Percentiles rank a stretch among this genome's conserved stretches.
Conservation (phyloP, 2,797 vertebrate genomes). For the Stomatorhinus walkeri region DNA sequence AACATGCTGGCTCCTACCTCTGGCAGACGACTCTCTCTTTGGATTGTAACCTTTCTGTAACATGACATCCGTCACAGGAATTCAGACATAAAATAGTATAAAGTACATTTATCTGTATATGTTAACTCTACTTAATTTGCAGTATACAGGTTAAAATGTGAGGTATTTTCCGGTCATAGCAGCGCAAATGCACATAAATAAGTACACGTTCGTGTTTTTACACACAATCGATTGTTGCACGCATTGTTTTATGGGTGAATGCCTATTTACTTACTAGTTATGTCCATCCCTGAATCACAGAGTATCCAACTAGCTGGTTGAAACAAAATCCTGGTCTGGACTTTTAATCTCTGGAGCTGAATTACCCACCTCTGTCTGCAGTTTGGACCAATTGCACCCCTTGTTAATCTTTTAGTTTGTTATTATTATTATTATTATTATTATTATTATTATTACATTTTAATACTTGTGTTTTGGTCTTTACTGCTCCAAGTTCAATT, state of each 20-base stretch:
- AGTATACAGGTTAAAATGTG: too few relatives aligned
- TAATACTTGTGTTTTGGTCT: not conserved
- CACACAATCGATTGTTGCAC: not conserved
- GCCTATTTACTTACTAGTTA: not conserved
- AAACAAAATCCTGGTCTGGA: not conserved
- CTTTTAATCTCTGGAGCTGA: not conserved
- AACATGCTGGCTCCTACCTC: not conserved
- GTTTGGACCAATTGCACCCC: not conserved
- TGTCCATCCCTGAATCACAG: not conserved
- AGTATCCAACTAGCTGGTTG: not conserved
- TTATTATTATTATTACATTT: not conserved
- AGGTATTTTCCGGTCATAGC: conserved; percentile 28
- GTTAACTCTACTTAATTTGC: not conserved
- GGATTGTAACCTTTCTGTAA: not conserved
- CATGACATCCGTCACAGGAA: not conserved
- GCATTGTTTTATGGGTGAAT: not conserved
- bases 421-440: not conserved
- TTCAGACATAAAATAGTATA: not conserved
- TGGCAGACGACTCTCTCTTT: not conserved
- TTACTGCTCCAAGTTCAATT: not conserved
- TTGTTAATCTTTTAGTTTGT: not conserved
- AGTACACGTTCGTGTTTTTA: not conserved
- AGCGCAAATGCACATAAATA: conserved; percentile 33
- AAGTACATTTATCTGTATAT: not conserved
- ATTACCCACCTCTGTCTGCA: not conserved